phyloP scores from a whole-genome alignment of 2,113 vertebrate genomes.

The Peromyscus leucopus region DNA sequence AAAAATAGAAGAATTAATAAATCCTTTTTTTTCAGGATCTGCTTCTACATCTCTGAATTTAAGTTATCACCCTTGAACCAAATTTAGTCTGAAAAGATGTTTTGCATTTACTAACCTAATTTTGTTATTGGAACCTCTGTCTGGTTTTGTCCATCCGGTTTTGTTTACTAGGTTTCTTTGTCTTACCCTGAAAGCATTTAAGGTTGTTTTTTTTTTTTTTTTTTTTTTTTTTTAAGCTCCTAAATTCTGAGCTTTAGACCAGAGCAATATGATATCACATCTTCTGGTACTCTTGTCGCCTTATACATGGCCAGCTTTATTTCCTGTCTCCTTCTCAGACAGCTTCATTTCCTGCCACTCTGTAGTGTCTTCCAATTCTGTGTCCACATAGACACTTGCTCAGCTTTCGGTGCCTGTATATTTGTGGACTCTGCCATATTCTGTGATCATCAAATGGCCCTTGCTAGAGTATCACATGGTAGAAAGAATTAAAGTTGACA shows the following conservation, averaged over 20 bases:
- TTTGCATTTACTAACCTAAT: not conserved
- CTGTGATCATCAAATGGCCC: not conserved
- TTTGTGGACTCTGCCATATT: not conserved
- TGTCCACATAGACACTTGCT: not conserved
- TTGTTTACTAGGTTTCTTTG: not conserved
- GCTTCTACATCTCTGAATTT: not conserved
- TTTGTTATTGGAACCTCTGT: not conserved
- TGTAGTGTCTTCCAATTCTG: not conserved
- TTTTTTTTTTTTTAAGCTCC: not conserved
- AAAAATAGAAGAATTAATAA: not conserved
- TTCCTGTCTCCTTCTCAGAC: not conserved
- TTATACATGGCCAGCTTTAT: not conserved
- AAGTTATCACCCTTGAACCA: not conserved
- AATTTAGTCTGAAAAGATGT: not conserved
- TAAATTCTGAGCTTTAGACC: not conserved
- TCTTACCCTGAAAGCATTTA: not conserved
- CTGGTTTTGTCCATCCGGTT: not conserved
- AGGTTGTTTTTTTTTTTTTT: no score
- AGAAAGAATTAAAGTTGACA: not conserved
- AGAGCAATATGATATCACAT: not conserved
- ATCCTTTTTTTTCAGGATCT: not conserved
- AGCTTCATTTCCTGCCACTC: not conserved
- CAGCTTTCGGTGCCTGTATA: not conserved
- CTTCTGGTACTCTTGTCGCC: not conserved
- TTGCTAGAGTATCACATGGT: fast-evolving